These are phyloP conservation scores for Glareola pratincola DNA, from an alignment of 2,113 vertebrate genomes.

Conservation along the genomic window DNA sequence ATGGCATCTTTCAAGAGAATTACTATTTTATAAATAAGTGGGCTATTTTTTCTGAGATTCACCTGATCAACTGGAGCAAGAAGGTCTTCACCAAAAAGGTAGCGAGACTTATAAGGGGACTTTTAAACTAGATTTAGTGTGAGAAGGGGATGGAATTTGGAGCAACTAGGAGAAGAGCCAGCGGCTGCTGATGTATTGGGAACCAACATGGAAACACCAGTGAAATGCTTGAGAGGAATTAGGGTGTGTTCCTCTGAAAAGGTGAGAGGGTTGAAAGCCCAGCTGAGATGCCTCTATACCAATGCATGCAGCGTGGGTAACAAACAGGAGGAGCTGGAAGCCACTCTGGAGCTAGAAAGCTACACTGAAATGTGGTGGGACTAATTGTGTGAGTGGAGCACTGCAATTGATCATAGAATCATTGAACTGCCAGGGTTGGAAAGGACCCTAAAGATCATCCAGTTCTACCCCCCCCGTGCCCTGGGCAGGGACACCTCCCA, in stretches of 20 bases:
- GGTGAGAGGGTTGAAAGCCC: background rate
- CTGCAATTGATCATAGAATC: background rate
- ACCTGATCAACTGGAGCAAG: background rate
- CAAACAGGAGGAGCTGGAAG: background rate
- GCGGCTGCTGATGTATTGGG: background rate
- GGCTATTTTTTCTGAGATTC: background rate
- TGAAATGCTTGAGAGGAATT: background rate
- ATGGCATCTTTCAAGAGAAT: background rate
- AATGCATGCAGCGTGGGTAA: background rate
- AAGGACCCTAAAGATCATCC: too few relatives aligned
- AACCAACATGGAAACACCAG: background rate
- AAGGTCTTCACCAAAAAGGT: background rate
- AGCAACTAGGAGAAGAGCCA: background rate
- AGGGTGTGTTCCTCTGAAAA: background rate
- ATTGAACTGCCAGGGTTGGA: too few relatives aligned
- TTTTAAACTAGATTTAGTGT: background rate
- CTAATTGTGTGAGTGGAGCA: rapidly evolving
- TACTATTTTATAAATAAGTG: background rate
- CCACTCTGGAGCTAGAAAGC: background rate
- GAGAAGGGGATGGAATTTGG: background rate
- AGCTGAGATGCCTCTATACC: background rate
- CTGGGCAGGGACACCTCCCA: too few relatives aligned
- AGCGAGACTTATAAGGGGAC: background rate
- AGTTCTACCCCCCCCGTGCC: too few relatives aligned
- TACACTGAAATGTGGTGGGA: background rate